phyloP scores from a whole-genome alignment of 2,888 invertebrate genomes.

The Amiota communis region DNA sequence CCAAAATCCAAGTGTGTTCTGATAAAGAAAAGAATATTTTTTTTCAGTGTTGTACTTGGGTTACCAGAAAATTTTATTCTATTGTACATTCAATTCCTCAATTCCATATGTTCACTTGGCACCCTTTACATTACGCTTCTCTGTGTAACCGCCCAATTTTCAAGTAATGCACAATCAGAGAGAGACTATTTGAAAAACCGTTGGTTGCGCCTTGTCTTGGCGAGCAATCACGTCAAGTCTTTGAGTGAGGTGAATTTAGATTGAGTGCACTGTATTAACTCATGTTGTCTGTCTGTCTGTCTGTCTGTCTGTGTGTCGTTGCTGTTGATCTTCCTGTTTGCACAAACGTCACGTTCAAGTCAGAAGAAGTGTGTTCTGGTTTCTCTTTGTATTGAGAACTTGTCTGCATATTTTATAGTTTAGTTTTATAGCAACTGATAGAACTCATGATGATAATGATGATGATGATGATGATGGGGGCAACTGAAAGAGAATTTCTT shows the following conservation, averaged over 20 bases:
- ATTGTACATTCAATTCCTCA: no score
- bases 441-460: background rate
- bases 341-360: slow-evolving; percentile 67
- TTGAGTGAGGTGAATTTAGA: background rate
- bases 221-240: slow-evolving; percentile 16
- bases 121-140: no score
- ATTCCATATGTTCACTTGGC: no score
- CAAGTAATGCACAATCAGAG: background rate
- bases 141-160: no score
- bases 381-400: no score
- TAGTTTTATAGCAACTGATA: slow-evolving; percentile 4
- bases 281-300: background rate
- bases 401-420: background rate
- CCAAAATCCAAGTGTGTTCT: no score
- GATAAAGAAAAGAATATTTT: no score
- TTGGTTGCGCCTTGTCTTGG: slow-evolving; percentile 6
- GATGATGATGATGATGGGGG: no score
- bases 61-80: no score
- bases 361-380: slow-evolving; percentile 42
- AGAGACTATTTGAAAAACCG: slow-evolving; percentile 22
- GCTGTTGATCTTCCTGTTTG: slow-evolving; percentile 59
- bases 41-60: no score
- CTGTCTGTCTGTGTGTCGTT: background rate
- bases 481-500: background rate
- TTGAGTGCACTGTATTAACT: background rate